Conservation (phyloP, 2,113 vertebrate species). For the Albula glossodonta region DNA sequence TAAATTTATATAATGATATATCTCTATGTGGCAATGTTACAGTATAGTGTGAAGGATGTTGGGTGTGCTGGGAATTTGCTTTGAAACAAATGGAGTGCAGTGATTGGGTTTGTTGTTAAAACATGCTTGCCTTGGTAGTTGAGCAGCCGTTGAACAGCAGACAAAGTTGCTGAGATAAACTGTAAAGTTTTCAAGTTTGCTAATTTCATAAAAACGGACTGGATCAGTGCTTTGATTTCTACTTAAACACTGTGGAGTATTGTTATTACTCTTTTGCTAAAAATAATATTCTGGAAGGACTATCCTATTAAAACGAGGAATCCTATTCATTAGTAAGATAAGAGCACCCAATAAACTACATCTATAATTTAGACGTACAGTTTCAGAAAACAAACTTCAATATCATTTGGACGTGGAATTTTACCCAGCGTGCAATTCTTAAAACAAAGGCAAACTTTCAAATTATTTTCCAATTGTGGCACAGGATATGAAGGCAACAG, state of each 20-base stretch:
- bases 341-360: neutral
- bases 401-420: neutral
- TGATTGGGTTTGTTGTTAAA: neutral
- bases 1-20: too few species aligned
- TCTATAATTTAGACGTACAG: neutral
- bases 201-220: too few species aligned
- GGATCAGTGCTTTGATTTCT: neutral
- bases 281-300: too few species aligned
- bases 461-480: neutral
- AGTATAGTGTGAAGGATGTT: neutral
- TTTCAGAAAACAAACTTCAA: neutral
- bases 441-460: neutral
- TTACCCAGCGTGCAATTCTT: neutral
- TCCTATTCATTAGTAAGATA: too few species aligned
- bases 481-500: neutral
- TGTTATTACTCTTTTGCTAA: neutral
- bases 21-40: too few species aligned
- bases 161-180: neutral
- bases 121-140: too few species aligned
- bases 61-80: constrained; percentile 32
- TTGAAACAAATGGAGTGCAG: constrained; percentile 36
- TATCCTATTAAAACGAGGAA: too few species aligned
- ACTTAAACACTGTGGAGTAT: neutral
- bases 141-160: too few species aligned
- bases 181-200: too few species aligned